phyloP scores from a whole-genome alignment of 2,113 vertebrate genomes.

The Bos indicus region DNA sequence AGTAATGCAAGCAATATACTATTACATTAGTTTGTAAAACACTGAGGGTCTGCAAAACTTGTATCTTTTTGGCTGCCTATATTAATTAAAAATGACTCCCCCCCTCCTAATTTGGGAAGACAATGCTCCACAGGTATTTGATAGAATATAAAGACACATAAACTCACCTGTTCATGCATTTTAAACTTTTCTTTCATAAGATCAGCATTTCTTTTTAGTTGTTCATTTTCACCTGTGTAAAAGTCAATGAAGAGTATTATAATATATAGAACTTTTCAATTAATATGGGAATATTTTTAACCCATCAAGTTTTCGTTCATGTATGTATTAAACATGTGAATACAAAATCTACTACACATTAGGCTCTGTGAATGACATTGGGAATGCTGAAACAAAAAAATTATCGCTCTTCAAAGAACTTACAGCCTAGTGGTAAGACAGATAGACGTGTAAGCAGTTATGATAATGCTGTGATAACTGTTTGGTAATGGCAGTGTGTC shows the following conservation, averaged over 20 bases:
- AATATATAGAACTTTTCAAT: background rate
- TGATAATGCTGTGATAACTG: background rate
- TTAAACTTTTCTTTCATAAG: constrained; percentile 79
- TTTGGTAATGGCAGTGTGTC: background rate
- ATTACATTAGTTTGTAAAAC: background rate
- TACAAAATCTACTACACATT: background rate
- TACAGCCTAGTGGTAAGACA: background rate
- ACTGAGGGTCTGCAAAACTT: background rate
- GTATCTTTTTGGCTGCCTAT: background rate
- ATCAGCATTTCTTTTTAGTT: constrained; percentile 73
- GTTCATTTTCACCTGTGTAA: constrained; percentile 82
- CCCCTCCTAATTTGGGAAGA: background rate
- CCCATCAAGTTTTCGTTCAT: background rate
- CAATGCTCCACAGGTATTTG: background rate
- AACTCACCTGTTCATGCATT: constrained; percentile 76
- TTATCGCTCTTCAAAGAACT: background rate
- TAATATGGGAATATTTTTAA: background rate
- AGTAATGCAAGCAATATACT: background rate
- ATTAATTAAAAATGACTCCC: background rate
- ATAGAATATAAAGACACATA: background rate
- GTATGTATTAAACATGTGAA: background rate
- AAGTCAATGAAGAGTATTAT: constrained; percentile 13
- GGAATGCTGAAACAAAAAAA: background rate
- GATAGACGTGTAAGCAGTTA: background rate
- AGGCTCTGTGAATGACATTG: background rate